Evolutionary conservation across 2,113 vertebrate genomes (phyloP), one percentile per base, ranked within the genome.

Genomic region (Tetrax tetrax): DNA sequence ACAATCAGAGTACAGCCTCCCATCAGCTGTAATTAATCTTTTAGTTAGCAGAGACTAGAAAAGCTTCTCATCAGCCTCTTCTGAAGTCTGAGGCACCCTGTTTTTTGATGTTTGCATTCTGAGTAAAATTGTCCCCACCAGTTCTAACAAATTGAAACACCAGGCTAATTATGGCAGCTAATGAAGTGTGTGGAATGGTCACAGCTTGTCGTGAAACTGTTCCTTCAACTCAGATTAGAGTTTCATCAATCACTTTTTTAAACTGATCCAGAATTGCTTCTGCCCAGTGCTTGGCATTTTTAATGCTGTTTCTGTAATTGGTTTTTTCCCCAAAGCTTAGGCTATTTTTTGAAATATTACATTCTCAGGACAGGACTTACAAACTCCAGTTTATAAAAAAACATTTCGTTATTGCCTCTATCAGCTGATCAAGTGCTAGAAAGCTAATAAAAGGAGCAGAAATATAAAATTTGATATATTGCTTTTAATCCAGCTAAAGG

Each of bases 171-270:
- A 99, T 98, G 98, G 98, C 97, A 98, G 98, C 98, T 99, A 99
- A 99, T 99, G 99, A 99, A 99, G 99, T 99, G 98, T 98, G 98
- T 98, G 98, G 98, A 99, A 98, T 98, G 99, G 99, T 98, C 98
- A 98, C 98, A 98, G 98, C 98, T 99, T 98, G 97, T 98, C 95
- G 98, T 98, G 98, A 97, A 99, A 98, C 98, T 98, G 98, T 98
- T 98, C 99, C 98, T 99, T 99, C 99, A 98, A 97, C 98, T 99
- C 96, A 97, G 98, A 99, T 99, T 99, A 99, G 98, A 98, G 98
- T 98, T 99, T 99, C 98, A 98, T 98, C 98, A 99, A 98, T 99
- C 99, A 99, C 98, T 98, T 98, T 98, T 99, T 99, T 97, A 98
- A 99, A 99, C 98, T 98, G 98, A 98, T 98, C 98, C 98, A 97